Evolutionary conservation across 2,797 vertebrate genomes (phyloP), one percentile per base, ranked within the genome.

Genomic region (Spheniscus humboldti): DNA sequence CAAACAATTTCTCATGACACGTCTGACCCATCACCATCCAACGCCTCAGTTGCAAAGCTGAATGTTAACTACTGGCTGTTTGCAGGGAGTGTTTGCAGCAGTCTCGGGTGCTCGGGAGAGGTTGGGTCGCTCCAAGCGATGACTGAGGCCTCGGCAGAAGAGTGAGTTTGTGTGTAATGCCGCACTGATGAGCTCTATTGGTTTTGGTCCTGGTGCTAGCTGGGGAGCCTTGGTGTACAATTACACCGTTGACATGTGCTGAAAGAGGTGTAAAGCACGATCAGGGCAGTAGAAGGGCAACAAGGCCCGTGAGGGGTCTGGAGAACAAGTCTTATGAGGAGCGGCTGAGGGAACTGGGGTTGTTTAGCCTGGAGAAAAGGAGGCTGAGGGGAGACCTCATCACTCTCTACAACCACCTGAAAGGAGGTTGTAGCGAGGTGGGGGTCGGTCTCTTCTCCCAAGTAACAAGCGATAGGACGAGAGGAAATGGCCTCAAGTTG

Each of bases 41-140:
- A 74, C 0, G 0, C 53, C 60, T 74, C 27, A 9, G 53, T 0
- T 48, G 20, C 73, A 72, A 59, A 66, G 77, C 66, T 81, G 89
- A 48, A 71, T 85, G 62, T 41, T 76, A 92, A 91, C 43, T 64
- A 37, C 37, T 20, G 69, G 3, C 39, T 80, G 53, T 63, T 90
- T 23, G 15, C 60, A 86, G 60, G 53, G 27, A 72, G 31, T 2
- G 15, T 63, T 45, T 64, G 91, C 89, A 89, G 76, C 45, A 15
- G 25, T 15, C 24, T 35, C 28, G 3, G 69, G 35, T 4, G 35
- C 68, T 6, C 13, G 28, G 71, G 41, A 80, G 63, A 86, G 71
- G 52, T 4, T 2, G 2, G 27, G 28, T 83, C 68, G 5, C 75
- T 41, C 75, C 59, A 12, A 41, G 53, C 0, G 0, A n/a, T 39